Base-by-base conservation (phyloP, 2,888 invertebrate species). In the Linnaemya vulpina region DNA sequence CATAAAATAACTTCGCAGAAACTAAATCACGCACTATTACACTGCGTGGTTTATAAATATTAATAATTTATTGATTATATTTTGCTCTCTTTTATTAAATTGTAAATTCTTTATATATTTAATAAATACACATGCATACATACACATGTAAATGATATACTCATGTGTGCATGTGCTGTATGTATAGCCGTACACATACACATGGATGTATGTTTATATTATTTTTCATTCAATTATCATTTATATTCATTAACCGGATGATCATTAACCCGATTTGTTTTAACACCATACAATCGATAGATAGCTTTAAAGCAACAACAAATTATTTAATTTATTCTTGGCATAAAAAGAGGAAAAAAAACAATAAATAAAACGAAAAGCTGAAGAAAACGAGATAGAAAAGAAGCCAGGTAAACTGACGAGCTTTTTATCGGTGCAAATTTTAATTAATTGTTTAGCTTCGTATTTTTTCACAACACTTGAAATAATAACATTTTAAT, bases 291-390 rank as follows among this genome's bases (percentile, higher is more conserved):
- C 17, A 63, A 75, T 62, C 70, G 49, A 71, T 82, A 30, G 63
- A 76, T 76, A 70, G 25, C 38, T 76, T 65, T 40, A 68, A 67
- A 55, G 49, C n/a, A 30, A 71, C 53, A 58, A 67, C 25, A 49
- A 79, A 22, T 70, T 40, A 58, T 73, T 79, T 65, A 63, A 76
- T 70, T 71, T 63, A 71, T 78, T 78, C 62, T 75, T 62, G 8
- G 40, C 46, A 63, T 65, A 40, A 75, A 62, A 35, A 15, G 43
- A 51, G 17, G 49, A 40, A 46, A 30, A 38, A 60, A 58, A 75
- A 51, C 40, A 40, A 11, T 40, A 40, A 40, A 67, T 62, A 74
- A 74, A 74, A 60, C 40, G 49, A 17, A 22, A 65, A 40, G 1
- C 51, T 49, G 17, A 63, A 65, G 46, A 35, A 67, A 79, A 40